Percentiles rank a stretch among this genome's conserved stretches.
These are phyloP conservation scores for Progne subis DNA, from an alignment of 2,113 vertebrate genomes.

Conservation along the genomic window DNA sequence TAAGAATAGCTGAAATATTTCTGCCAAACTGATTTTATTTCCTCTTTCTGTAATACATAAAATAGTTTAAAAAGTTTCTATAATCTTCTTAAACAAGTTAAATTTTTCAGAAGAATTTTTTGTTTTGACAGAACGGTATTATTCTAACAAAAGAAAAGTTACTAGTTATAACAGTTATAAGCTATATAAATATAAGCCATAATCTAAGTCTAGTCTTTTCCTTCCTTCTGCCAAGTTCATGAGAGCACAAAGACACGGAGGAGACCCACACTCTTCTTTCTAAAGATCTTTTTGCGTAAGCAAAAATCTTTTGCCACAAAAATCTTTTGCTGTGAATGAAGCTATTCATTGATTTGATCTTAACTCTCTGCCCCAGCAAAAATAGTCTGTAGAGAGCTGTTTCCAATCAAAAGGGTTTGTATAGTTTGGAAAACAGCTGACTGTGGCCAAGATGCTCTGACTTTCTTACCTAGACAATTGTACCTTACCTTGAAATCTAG, in stretches of 20 bases:
- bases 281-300: neutral
- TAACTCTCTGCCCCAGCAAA: neutral
- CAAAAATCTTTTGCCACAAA: neutral
- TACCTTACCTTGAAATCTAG: neutral
- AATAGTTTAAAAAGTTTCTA: neutral
- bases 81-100: neutral
- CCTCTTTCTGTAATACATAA: neutral
- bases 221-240: neutral
- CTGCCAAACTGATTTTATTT: neutral
- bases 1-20: neutral
- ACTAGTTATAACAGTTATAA: neutral
- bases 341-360: neutral
- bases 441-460: neutral
- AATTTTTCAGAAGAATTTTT: neutral
- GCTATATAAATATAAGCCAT: neutral
- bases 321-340: neutral
- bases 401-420: neutral
- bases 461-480: neutral
- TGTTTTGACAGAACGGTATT: neutral
- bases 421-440: neutral
- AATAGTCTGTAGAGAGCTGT: fast-evolving
- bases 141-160: neutral
- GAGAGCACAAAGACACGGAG: neutral
- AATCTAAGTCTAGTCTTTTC: neutral
- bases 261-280: neutral